Conservation (phyloP, 2,888 invertebrate genomes). For the Drosophila paramelanica region DNA sequence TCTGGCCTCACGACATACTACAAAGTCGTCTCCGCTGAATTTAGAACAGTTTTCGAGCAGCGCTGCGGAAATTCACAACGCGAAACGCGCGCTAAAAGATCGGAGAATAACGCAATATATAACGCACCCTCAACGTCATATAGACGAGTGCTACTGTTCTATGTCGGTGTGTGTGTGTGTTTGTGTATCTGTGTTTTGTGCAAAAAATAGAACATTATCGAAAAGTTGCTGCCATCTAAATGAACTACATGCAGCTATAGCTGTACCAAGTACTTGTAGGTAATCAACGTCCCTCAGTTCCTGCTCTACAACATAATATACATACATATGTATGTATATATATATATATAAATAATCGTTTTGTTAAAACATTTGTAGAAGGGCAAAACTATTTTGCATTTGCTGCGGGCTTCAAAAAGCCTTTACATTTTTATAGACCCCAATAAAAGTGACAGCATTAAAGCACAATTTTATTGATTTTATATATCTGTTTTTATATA, state of each 20-base stretch:
- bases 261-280: constrained; percentile 39
- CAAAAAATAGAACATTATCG: constrained; percentile 71
- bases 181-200: constrained; percentile 53
- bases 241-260: constrained; percentile 54
- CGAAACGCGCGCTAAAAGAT: constrained; percentile 37
- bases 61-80: constrained; percentile 60
- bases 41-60: constrained; percentile 68
- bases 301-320: constrained; percentile 1
- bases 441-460: constrained; percentile 21
- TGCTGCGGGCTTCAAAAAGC: constrained; percentile 34
- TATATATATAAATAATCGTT: neutral
- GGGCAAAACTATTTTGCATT: constrained; percentile 33
- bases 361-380: constrained; percentile 1
- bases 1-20: constrained; percentile 31
- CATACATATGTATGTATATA: neutral
- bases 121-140: constrained; percentile 45
- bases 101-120: constrained; percentile 37
- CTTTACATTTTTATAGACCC: constrained; percentile 34
- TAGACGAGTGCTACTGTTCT: constrained; percentile 41
- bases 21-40: constrained; percentile 63
- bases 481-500: constrained; percentile 4
- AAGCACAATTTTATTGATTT: constrained; percentile 2
- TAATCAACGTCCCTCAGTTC: constrained; percentile 35
- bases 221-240: constrained; percentile 45
- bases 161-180: constrained; percentile 21